A percentile compares a stretch with the other conserved stretches of the same genome.
phyloP scores from a whole-genome alignment of 2,113 vertebrate species.

The Nibea coibor region DNA sequence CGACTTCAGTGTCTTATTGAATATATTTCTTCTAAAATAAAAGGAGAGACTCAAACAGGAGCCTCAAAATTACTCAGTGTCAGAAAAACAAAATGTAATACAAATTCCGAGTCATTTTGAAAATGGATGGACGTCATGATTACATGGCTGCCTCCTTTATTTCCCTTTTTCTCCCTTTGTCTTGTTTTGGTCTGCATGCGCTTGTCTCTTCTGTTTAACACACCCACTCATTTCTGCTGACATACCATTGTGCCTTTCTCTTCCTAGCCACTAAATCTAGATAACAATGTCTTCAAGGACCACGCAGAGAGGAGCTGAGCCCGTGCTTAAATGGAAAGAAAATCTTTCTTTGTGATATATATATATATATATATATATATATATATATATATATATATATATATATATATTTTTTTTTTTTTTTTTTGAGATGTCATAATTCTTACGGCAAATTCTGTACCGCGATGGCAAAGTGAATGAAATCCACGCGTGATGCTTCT shows the following conservation, averaged over 20 bases:
- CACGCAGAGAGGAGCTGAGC: not conserved
- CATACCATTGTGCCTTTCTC: not conserved
- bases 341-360: not conserved
- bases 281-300: not conserved
- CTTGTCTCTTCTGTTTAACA: not conserved
- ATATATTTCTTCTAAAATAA: not conserved
- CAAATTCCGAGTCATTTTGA: constrained; percentile 4
- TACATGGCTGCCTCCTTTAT: not conserved
- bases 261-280: not conserved
- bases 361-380: too few species aligned
- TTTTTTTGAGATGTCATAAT: not conserved
- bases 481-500: not conserved
- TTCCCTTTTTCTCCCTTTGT: not conserved
- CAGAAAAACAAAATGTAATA: constrained; percentile 4
- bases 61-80: not conserved
- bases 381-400: not conserved
- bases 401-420: too few species aligned
- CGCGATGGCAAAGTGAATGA: not conserved
- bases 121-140: not conserved
- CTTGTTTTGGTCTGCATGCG: not conserved
- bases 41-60: not conserved
- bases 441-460: too few species aligned
- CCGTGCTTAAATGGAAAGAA: not conserved
- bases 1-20: not conserved
- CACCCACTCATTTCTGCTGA: not conserved